A percentile compares a stretch with the other conserved stretches of the same genome.
Evolutionary conservation across 1,140 invertebrate species (phyloP).

Genomic region (Caenorhabditis elegans): DNA sequence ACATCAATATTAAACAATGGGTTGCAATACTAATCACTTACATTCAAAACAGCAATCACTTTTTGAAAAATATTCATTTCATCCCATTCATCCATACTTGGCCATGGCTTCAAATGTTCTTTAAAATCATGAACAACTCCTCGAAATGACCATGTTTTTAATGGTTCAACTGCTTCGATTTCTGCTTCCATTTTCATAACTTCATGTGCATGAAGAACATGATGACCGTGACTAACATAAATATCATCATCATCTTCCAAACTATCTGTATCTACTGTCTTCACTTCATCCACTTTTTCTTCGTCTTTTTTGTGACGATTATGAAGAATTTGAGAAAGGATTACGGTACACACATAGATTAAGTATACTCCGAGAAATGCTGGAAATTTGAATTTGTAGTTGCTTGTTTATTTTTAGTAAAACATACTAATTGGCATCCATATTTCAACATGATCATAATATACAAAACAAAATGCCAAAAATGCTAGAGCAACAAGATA

Average conservation of each 20-base stretch:
- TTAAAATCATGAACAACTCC: not conserved
- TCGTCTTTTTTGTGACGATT: conserved; percentile 1
- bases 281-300: not conserved
- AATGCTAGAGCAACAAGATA: conserved; percentile 71
- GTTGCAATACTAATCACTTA: too few relatives aligned
- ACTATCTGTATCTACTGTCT: not conserved
- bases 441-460: conserved; percentile 67
- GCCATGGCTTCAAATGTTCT: conserved; percentile 38
- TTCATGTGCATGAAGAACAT: conserved; percentile 19
- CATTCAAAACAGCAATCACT: not conserved
- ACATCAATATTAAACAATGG: too few relatives aligned
- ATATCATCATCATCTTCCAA: conserved; percentile 19
- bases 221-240: not conserved
- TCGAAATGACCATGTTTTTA: conserved; percentile 22
- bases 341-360: conserved; percentile 72
- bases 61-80: conserved; percentile 35
- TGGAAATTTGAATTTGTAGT: not conserved
- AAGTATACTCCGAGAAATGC: conserved; percentile 72
- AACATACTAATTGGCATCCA: conserved; percentile 68
- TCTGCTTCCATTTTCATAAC: conserved; percentile 14
- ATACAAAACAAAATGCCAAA: conserved; percentile 69
- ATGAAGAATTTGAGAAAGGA: conserved; percentile 65
- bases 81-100: conserved; percentile 12
- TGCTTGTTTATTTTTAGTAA: not conserved
- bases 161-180: not conserved